Conservation (phyloP, 2,797 vertebrate genomes). For the Microcaecilia unicolor region DNA sequence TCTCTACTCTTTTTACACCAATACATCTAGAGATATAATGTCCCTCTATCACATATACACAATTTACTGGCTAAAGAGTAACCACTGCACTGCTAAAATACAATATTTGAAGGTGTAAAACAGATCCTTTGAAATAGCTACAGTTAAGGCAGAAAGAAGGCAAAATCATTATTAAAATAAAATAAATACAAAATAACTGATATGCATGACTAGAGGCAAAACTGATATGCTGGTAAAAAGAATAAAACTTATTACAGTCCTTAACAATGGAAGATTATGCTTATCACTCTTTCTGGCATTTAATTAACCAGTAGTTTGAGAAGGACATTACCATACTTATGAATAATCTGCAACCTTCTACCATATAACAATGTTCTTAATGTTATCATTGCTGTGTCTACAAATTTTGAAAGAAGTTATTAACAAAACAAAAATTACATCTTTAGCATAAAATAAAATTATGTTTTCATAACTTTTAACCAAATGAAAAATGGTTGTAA, state of each 20-base stretch:
- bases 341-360: not conserved
- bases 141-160: not conserved
- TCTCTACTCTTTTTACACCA: no score
- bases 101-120: no score
- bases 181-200: conserved; percentile 3
- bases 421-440: no score
- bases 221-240: conserved; percentile 18
- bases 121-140: not conserved
- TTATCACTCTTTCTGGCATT: conserved; percentile 13
- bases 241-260: conserved; percentile 11
- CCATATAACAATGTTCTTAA: not conserved
- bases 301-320: conserved; percentile 19
- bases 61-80: no score
- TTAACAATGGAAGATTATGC: conserved; percentile 2
- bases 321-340: not conserved
- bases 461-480: no score
- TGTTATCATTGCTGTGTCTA: conserved; percentile 1
- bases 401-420: no score
- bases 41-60: no score
- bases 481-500: no score
- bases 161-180: conserved; percentile 4
- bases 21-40: no score
- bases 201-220: not conserved
- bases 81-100: no score
- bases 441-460: no score